A percentile compares a stretch with the other conserved stretches of the same genome.
phyloP scores from a whole-genome alignment of 2,888 invertebrate species.

The Sminthurinus aureus region DNA sequence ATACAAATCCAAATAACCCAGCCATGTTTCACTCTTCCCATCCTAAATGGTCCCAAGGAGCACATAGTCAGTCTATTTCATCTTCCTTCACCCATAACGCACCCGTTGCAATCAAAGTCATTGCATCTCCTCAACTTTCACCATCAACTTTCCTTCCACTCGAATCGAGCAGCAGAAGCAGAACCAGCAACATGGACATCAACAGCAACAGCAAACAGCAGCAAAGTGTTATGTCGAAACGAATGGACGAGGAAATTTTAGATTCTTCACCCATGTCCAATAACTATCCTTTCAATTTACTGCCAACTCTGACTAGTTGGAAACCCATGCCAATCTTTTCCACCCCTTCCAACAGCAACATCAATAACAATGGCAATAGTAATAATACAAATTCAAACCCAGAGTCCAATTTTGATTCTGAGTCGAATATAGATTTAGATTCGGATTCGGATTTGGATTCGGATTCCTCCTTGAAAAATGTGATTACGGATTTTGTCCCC shows the following conservation, averaged over 20 bases:
- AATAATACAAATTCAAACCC: neutral
- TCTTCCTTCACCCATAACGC: conserved; percentile 2
- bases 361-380: neutral
- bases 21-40: neutral
- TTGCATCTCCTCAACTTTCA: conserved; percentile 24
- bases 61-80: neutral
- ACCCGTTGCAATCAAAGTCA: conserved; percentile 27
- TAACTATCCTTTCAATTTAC: neutral
- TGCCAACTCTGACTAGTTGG: conserved; percentile 23
- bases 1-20: neutral
- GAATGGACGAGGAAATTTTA: too few species aligned
- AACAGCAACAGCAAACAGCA: too few species aligned
- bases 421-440: neutral
- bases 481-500: too few species aligned
- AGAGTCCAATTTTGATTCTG: neutral
- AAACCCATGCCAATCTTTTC: conserved; percentile 31
- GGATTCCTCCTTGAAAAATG: too few species aligned
- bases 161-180: neutral
- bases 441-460: too few species aligned
- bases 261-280: too few species aligned
- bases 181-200: neutral
- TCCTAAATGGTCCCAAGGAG: conserved; percentile 9
- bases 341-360: neutral
- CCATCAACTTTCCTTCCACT: neutral
- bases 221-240: too few species aligned